These are phyloP conservation scores for Andrena fulva DNA, from an alignment of 2,888 invertebrate species.

Conservation along the genomic window DNA sequence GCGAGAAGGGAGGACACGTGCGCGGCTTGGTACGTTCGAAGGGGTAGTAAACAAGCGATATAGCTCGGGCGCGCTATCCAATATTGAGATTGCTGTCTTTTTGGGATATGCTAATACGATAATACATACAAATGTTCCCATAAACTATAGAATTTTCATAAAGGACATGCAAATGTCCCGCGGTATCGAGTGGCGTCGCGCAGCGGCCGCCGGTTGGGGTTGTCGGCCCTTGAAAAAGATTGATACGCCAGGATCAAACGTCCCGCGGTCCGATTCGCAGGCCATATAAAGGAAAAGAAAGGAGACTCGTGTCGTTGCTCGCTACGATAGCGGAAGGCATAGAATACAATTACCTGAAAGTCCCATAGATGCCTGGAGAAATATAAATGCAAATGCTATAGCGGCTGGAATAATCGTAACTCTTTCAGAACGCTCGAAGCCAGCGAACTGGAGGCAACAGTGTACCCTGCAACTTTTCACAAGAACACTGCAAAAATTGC, in stretches of 20 bases:
- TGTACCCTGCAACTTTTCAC: neutral
- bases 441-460: neutral
- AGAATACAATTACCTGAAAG: constrained; percentile 41
- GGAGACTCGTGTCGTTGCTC: neutral
- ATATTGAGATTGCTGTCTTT: constrained; percentile 84
- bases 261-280: constrained; percentile 53
- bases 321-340: neutral
- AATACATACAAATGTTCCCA: constrained; percentile 84
- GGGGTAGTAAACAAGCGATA: constrained; percentile 83
- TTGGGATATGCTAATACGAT: constrained; percentile 85
- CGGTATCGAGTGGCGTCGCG: constrained; percentile 80
- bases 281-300: constrained; percentile 28
- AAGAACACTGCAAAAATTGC: neutral
- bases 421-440: constrained; percentile 10
- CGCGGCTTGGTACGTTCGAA: constrained; percentile 61
- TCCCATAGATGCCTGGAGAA: constrained; percentile 31
- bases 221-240: constrained; percentile 66
- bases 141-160: constrained; percentile 85
- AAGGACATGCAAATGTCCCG: constrained; percentile 83
- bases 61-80: constrained; percentile 81
- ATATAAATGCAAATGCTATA: constrained; percentile 43
- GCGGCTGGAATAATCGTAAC: constrained; percentile 40
- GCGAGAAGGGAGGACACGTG: constrained; percentile 73
- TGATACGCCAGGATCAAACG: constrained; percentile 69
- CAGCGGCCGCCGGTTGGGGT: constrained; percentile 52